These are phyloP conservation scores for Paratrypauchen microcephalus DNA, from an alignment of 2,797 vertebrate genomes.

Conservation along the genomic window DNA sequence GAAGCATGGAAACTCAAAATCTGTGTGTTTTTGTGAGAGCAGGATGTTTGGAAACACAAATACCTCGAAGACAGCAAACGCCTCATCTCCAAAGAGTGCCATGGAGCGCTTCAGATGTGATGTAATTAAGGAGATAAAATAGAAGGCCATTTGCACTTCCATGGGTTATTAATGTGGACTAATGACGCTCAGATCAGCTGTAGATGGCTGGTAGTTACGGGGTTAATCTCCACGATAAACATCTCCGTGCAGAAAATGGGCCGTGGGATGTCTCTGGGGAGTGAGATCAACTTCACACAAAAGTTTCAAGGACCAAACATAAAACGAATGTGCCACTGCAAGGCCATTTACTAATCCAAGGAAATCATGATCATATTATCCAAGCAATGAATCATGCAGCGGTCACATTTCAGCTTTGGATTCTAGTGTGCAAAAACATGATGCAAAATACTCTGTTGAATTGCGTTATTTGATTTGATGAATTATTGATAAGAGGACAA, in stretches of 20 bases:
- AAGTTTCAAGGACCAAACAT: slow-evolving; percentile 69
- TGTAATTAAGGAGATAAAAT: slow-evolving; percentile 83
- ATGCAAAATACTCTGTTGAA: neutral
- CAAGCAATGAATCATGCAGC: slow-evolving; percentile 1
- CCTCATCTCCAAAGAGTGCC: slow-evolving; percentile 67
- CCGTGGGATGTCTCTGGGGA: slow-evolving; percentile 56
- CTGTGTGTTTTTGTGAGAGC: slow-evolving; percentile 27
- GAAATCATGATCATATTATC: neutral
- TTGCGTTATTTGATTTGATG: neutral
- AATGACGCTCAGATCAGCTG: slow-evolving; percentile 79
- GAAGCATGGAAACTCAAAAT: no score
- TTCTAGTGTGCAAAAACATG: neutral
- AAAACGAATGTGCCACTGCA: slow-evolving; percentile 35
- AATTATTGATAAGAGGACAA: neutral
- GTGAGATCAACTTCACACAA: slow-evolving; percentile 56
- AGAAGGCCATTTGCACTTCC: slow-evolving; percentile 76
- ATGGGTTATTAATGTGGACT: slow-evolving; percentile 82
- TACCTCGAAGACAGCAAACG: slow-evolving; percentile 58
- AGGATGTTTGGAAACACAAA: slow-evolving; percentile 48
- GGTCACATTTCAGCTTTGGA: neutral
- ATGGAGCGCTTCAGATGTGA: slow-evolving; percentile 73
- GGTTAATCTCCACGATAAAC: slow-evolving; percentile 81
- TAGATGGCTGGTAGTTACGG: slow-evolving; percentile 76
- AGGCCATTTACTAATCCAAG: slow-evolving; percentile 37
- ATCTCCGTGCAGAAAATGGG: slow-evolving; percentile 66